phyloP scores from a whole-genome alignment of 2,797 vertebrate species.

The Manis javanica region DNA sequence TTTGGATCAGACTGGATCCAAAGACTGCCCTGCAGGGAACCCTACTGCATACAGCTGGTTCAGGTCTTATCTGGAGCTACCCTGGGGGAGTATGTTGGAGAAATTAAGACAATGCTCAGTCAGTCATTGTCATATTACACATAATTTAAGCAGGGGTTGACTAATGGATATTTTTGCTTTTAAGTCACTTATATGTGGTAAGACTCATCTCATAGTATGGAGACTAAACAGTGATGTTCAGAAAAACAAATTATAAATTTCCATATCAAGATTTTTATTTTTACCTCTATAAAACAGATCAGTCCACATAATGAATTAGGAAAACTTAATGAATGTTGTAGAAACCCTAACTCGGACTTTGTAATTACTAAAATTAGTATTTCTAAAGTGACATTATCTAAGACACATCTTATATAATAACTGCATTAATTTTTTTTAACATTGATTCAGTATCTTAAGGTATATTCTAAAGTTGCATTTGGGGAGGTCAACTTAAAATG shows the following conservation, averaged over 20 bases:
- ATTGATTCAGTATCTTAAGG: not conserved
- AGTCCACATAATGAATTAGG: not conserved
- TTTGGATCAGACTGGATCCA: not conserved
- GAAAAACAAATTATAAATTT: not conserved
- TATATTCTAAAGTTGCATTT: not conserved
- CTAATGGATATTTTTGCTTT: not conserved
- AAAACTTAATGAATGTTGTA: not conserved
- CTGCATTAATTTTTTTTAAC: not conserved
- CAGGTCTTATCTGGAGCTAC: not conserved
- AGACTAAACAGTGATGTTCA: not conserved
- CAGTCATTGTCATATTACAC: not conserved
- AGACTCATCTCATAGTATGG: not conserved
- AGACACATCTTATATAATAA: not conserved
- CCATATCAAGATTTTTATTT: not conserved
- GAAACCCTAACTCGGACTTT: not conserved
- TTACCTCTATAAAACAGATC: not conserved
- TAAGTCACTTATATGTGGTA: not conserved
- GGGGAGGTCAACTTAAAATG: not conserved
- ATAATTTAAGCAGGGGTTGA: not conserved
- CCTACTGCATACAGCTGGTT: not conserved
- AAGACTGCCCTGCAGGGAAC: not conserved
- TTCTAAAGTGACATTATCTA: not conserved
- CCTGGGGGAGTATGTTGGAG: not conserved
- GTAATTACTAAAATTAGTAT: not conserved
- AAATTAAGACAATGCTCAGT: not conserved